phyloP scores from a whole-genome alignment of 2,113 vertebrate species.

The Rhodinocichla rosea region DNA sequence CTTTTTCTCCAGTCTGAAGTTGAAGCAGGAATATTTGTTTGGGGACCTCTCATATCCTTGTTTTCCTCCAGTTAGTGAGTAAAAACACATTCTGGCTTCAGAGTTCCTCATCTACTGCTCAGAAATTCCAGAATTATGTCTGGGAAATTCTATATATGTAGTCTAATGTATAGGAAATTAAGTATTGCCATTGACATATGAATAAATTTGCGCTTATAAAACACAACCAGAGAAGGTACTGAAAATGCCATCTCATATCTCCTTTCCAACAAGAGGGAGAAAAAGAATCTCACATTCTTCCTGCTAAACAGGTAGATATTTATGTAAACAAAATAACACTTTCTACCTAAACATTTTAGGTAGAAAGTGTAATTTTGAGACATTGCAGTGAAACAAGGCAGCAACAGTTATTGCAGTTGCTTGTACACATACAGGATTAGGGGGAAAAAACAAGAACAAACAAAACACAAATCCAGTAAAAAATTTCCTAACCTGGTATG shows the following conservation, averaged over 20 bases:
- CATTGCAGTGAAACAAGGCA: neutral
- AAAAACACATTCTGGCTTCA: neutral
- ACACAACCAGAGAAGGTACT: neutral
- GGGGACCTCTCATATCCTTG: neutral
- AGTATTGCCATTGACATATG: neutral
- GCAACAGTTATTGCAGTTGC: neutral
- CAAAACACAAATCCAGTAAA: neutral
- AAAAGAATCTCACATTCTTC: neutral
- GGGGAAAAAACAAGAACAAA: neutral
- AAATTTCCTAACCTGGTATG: neutral
- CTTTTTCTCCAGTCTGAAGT: neutral
- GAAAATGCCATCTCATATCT: neutral
- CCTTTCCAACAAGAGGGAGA: neutral
- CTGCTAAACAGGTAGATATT: neutral
- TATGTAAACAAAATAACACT: neutral
- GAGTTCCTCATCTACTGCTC: neutral
- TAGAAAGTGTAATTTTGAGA: neutral
- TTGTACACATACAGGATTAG: neutral
- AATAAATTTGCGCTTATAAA: neutral
- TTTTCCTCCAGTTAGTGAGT: neutral
- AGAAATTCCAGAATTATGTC: neutral
- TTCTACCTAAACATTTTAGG: too few relatives aligned
- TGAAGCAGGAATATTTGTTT: neutral
- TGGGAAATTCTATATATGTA: neutral
- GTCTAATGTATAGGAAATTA: neutral